Evolutionary conservation across 2,797 vertebrate genomes (phyloP), one percentile per base, ranked within the genome.

Genomic region (Dryobates pubescens): DNA sequence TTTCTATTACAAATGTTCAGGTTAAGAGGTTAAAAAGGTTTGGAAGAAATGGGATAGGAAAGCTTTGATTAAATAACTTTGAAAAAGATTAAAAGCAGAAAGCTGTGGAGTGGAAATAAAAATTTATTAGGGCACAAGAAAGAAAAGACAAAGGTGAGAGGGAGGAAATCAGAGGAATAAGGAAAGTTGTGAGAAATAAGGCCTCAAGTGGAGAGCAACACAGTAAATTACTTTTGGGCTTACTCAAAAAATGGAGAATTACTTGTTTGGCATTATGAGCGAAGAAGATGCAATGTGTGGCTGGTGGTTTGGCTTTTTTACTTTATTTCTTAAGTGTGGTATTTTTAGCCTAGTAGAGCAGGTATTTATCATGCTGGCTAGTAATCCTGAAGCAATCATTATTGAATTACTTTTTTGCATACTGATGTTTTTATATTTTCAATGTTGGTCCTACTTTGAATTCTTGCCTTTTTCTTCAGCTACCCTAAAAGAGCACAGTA

Each of bases 391-490:
- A 72, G 59, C 18, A 34, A 30, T 67, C 9, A 24, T 41, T 79
- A 41, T 23, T 87, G 32, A 85, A 64, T 64, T 85, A 29, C 38
- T 77, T 10, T 10, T 90, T 83, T 90, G n/a, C 71, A 89, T 80
- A 93, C 83, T 96, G 41, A 73, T 57, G 12, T 90, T 69, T 95
- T 64, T 87, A 79, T 95, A 93, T 92, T 95, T 97, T 91, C 77
- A 68, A 67, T 89, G 88, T 94, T 45, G 30, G 71, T 90, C 65
- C 81, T 86, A 92, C 92, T 96, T 95, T 97, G 88, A 97, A 75
- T 94, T 96, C 59, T 97, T 96, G 95, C 95, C 82, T 94, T 96
- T 96, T 96, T 92, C 96, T 97, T 95, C 96, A 98, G 97, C 97
- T 88, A 97, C 97, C 68, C 80, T 93, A 85, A 95, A 88, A 94